Conservation (phyloP, 2,113 vertebrate genomes). For the Camelus bactrianus region DNA sequence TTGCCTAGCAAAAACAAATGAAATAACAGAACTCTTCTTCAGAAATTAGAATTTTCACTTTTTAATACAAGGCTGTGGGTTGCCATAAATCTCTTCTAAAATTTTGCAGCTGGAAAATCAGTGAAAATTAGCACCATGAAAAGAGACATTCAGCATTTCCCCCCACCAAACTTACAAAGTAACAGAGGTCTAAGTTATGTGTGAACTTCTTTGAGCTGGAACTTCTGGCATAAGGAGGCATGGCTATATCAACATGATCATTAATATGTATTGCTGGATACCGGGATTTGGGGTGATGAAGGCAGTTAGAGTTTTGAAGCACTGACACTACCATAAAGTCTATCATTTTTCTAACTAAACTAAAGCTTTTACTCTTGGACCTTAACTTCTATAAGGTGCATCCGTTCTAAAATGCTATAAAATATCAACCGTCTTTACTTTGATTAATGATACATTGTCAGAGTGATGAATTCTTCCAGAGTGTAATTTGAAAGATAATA, state of each 20-base stretch:
- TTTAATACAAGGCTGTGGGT: neutral
- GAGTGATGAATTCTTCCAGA: constrained; percentile 72
- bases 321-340: neutral
- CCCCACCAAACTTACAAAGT: neutral
- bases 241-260: neutral
- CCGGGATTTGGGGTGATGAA: neutral
- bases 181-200: neutral
- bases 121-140: neutral
- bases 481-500: constrained; percentile 78
- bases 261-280: neutral
- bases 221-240: neutral
- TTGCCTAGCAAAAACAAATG: neutral
- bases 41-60: neutral
- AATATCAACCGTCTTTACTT: constrained; percentile 66
- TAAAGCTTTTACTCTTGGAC: constrained; percentile 72
- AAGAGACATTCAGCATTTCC: neutral
- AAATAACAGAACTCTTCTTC: neutral
- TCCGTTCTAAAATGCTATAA: constrained; percentile 68
- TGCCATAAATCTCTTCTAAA: neutral
- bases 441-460: constrained; percentile 79
- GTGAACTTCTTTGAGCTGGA: neutral
- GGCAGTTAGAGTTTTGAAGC: neutral
- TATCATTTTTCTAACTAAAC: constrained; percentile 50
- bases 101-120: neutral
- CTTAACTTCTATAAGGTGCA: constrained; percentile 68